These are phyloP conservation scores for Petrocephalus microphthalmus DNA, from an alignment of 2,113 vertebrate species.

Conservation along the genomic window DNA sequence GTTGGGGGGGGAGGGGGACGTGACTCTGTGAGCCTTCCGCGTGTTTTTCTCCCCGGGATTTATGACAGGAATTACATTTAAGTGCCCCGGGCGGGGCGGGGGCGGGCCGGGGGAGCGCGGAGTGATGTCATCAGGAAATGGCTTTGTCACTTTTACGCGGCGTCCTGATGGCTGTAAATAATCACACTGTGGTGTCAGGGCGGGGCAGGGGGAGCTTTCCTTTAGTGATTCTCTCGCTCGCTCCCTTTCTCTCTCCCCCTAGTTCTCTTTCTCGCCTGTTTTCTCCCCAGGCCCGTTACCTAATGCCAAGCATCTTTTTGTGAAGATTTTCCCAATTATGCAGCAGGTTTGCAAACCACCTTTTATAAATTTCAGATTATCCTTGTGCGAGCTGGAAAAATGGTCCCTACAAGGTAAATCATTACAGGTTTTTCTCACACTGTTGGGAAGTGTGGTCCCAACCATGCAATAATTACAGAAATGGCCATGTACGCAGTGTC, in stretches of 20 bases:
- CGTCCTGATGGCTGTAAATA: neutral
- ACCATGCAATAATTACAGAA: neutral
- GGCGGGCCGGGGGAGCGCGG: neutral
- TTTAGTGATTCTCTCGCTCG: neutral
- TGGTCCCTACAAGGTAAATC: neutral
- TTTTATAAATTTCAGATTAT: neutral
- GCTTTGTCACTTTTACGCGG: neutral
- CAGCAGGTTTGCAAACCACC: neutral
- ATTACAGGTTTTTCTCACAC: neutral
- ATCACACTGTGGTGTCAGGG: neutral
- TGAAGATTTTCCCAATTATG: neutral
- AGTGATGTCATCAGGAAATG: neutral
- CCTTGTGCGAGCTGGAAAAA: neutral
- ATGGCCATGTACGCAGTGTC: neutral
- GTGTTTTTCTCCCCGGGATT: neutral
- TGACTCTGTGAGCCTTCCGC: neutral
- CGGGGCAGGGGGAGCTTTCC: neutral
- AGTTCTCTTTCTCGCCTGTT: neutral
- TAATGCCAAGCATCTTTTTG: neutral
- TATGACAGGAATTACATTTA: constrained; percentile 17
- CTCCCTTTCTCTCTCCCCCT: neutral
- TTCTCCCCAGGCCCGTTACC: neutral
- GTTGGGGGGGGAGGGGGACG: neutral
- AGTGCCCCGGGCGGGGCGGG: neutral
- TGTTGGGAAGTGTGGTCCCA: neutral